A percentile compares a stretch with the other conserved stretches of the same genome.
phyloP scores from a whole-genome alignment of 2,113 vertebrate genomes.

The Heterocephalus glaber region DNA sequence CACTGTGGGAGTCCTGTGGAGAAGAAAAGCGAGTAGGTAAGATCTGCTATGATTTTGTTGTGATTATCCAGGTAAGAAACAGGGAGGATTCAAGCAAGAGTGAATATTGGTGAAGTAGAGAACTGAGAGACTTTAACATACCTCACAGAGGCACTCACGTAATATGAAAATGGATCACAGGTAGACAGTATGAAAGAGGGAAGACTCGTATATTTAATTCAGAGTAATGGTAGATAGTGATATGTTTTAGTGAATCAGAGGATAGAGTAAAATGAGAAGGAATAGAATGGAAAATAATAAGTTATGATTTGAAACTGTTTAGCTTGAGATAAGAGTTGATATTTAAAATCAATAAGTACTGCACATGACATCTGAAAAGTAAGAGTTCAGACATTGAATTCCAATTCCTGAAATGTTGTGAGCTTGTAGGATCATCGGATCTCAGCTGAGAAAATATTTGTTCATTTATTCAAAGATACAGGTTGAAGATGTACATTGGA shows the following conservation, averaged over 20 bases:
- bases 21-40: neutral
- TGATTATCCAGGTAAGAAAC: neutral
- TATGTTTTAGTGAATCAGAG: neutral
- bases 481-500: neutral
- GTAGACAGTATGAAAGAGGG: neutral
- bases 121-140: neutral
- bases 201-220: neutral
- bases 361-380: neutral
- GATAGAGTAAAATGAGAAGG: neutral
- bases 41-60: neutral
- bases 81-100: neutral
- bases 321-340: neutral
- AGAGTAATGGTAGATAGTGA: neutral
- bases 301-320: neutral
- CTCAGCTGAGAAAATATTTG: neutral
- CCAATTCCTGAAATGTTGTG: neutral
- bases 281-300: neutral
- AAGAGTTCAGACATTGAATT: neutral
- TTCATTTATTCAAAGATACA: neutral
- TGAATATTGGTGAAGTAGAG: neutral
- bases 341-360: neutral
- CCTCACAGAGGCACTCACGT: neutral
- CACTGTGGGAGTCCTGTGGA: neutral
- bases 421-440: neutral
- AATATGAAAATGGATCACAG: neutral